These are phyloP conservation scores for Daktulosphaira vitifoliae DNA, from an alignment of 1,140 invertebrate species.

Conservation along the genomic window DNA sequence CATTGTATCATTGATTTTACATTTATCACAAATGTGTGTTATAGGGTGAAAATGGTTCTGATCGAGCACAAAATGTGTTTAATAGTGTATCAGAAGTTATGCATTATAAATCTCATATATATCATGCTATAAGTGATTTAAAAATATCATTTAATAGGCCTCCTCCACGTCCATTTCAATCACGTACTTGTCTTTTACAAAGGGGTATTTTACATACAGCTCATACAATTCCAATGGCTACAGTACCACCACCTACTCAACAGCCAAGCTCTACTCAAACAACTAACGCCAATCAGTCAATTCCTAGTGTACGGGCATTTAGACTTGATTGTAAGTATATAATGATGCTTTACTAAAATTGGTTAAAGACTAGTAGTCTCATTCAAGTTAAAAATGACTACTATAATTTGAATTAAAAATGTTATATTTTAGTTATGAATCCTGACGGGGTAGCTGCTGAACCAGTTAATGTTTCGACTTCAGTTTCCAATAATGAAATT, in stretches of 20 bases:
- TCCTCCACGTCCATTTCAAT: slow-evolving; percentile 60
- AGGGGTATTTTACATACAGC: slow-evolving; percentile 11
- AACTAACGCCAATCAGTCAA: slow-evolving; percentile 13
- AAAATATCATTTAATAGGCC: slow-evolving; percentile 59
- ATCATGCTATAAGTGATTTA: slow-evolving; percentile 79
- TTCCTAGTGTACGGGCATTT: slow-evolving; percentile 9
- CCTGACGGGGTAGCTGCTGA: not conserved
- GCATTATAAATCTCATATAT: slow-evolving; percentile 76
- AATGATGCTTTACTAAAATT: too few species aligned
- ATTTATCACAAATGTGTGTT: slow-evolving; percentile 34
- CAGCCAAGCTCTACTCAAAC: slow-evolving; percentile 22
- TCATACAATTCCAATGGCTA: not conserved
- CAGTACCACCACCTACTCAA: slow-evolving; percentile 8
- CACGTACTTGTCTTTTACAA: slow-evolving; percentile 36
- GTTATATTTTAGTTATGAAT: not conserved
- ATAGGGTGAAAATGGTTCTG: slow-evolving; percentile 44
- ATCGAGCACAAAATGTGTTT: slow-evolving; percentile 52
- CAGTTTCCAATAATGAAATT: not conserved
- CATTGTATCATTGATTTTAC: not conserved
- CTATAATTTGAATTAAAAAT: too few species aligned
- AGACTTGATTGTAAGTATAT: slow-evolving; percentile 24
- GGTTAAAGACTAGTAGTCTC: too few species aligned
- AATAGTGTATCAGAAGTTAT: slow-evolving; percentile 66
- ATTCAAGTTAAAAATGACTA: too few species aligned
- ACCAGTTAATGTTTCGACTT: not conserved